Evolutionary conservation across 2,113 vertebrate species (phyloP).

Genomic region (Otolemur garnettii): DNA sequence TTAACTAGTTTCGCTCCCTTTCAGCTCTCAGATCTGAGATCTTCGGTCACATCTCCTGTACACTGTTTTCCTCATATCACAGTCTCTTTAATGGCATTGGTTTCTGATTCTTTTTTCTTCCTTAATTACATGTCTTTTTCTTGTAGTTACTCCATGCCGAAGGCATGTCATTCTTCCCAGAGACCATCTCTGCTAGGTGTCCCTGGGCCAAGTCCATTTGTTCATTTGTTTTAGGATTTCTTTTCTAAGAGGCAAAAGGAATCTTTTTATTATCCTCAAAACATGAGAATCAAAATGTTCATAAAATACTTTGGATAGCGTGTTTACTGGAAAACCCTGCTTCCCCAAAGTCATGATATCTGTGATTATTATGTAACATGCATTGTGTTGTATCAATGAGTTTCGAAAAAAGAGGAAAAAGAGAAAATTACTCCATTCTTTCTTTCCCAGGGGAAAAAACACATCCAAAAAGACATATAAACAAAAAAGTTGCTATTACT

Average conservation of each 20-base stretch:
- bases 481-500: neutral
- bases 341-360: constrained; percentile 33
- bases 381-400: neutral
- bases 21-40: constrained; percentile 55
- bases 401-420: constrained; percentile 57
- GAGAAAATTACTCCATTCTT: constrained; percentile 50
- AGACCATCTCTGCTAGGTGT: neutral
- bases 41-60: constrained; percentile 62
- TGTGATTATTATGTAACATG: constrained; percentile 8
- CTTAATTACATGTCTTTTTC: constrained; percentile 72
- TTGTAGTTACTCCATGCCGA: constrained; percentile 43
- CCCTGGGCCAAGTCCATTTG: neutral
- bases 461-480: constrained; percentile 8
- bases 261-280: neutral
- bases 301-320: neutral
- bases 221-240: constrained; percentile 32
- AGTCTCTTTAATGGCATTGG: constrained; percentile 63
- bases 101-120: constrained; percentile 35
- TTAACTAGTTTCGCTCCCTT: constrained; percentile 78
- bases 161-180: constrained; percentile 59
- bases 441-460: constrained; percentile 41
- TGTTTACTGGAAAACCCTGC: constrained; percentile 39
- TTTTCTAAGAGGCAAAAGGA: constrained; percentile 67
- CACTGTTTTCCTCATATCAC: constrained; percentile 58
- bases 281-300: constrained; percentile 16